Evolutionary conservation across 2,797 vertebrate genomes (phyloP).

Genomic region (Gambelia wislizenii): DNA sequence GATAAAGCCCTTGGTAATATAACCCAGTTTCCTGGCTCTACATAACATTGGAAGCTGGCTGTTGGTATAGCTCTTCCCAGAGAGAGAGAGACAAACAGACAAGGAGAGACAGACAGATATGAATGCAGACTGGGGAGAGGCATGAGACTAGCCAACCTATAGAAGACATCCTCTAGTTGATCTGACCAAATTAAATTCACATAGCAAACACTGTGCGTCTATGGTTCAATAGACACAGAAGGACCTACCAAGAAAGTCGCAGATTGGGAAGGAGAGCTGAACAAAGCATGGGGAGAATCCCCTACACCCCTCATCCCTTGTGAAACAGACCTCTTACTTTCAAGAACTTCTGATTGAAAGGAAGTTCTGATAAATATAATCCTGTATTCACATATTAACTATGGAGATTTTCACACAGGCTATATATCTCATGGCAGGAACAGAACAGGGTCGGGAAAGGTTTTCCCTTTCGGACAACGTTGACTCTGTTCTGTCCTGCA

Average conservation of each 20-base stretch:
- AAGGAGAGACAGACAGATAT: too few species aligned
- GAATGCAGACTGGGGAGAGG: neutral
- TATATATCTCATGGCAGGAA: too few species aligned
- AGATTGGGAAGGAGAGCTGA: neutral
- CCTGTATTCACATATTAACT: neutral
- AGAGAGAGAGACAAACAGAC: too few species aligned
- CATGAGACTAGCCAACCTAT: neutral
- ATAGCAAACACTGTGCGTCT: neutral
- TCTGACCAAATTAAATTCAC: neutral
- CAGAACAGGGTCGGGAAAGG: too few species aligned
- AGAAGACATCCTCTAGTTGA: neutral
- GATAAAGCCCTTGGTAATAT: too few species aligned
- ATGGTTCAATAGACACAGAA: neutral
- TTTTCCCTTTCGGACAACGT: too few species aligned
- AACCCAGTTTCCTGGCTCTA: neutral
- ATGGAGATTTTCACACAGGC: too few species aligned
- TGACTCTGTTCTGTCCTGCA: too few species aligned
- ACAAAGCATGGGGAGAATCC: neutral
- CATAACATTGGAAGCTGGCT: neutral
- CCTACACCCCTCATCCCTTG: neutral
- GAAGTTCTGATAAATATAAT: neutral
- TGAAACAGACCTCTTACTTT: neutral
- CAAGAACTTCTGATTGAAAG: neutral
- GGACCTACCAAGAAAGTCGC: neutral
- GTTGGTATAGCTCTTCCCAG: neutral